Conservation (phyloP, 1,140 invertebrate species). For the Rhopalosiphum maidis region DNA sequence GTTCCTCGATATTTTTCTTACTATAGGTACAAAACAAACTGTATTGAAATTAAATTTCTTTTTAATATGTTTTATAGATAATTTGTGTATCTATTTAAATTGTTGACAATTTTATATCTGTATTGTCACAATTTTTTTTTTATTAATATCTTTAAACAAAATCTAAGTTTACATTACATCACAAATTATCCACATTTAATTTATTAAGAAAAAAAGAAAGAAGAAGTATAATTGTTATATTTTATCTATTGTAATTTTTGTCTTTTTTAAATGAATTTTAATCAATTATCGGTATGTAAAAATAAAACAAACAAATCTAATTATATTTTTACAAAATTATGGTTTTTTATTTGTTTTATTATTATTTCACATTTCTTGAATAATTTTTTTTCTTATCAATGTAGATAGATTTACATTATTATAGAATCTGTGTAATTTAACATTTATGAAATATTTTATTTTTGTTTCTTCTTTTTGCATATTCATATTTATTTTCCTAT, state of each 20-base stretch:
- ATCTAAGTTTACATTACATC: neutral
- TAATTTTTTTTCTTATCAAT: neutral
- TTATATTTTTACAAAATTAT: neutral
- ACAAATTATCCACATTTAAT: neutral
- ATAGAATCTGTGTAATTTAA: neutral
- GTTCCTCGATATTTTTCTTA: neutral
- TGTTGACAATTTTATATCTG: neutral
- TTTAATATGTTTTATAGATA: neutral
- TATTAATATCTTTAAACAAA: neutral
- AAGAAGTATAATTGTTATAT: neutral
- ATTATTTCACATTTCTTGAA: neutral
- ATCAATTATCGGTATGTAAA: neutral
- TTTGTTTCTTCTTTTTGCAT: neutral
- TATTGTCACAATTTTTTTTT: neutral
- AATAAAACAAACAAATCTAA: neutral
- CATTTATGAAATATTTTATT: neutral
- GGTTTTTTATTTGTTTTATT: neutral
- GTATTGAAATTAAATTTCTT: neutral
- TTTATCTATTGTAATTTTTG: neutral
- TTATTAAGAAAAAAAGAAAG: neutral
- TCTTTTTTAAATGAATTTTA: neutral
- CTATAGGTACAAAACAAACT: constrained; percentile 17
- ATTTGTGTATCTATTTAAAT: neutral
- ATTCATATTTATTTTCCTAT: neutral
- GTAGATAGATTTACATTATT: neutral